These are phyloP conservation scores for Drosophila borealis DNA, from an alignment of 2,888 invertebrate genomes.

Conservation along the genomic window DNA sequence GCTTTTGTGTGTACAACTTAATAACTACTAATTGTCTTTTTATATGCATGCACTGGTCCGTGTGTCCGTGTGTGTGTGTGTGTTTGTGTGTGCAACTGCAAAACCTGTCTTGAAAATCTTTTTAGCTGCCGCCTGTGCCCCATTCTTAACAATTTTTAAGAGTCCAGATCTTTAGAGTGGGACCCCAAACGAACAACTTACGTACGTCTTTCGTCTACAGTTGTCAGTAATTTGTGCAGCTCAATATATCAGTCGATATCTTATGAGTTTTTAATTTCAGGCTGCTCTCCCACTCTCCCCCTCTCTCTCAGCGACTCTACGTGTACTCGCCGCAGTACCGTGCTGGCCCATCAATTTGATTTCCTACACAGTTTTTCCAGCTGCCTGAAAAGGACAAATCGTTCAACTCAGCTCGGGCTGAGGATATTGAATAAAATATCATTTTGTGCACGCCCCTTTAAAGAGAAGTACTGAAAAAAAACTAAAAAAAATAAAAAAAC, in stretches of 20 bases:
- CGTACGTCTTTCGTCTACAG: conserved; percentile 72
- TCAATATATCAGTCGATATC: conserved; percentile 85
- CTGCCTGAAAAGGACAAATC: conserved; percentile 77
- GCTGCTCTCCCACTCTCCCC: conserved; percentile 55
- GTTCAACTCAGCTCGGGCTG: conserved; percentile 46
- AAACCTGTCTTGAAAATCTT: conserved; percentile 73
- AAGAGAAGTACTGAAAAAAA: conserved; percentile 24
- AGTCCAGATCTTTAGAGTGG: conserved; percentile 2
- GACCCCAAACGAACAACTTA: conserved; percentile 8
- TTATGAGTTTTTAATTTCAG: conserved; percentile 85
- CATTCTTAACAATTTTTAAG: conserved; percentile 35
- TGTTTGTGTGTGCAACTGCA: conserved; percentile 45
- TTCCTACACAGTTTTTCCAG: conserved; percentile 75
- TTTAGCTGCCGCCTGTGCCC: conserved; percentile 49
- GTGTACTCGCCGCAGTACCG: conserved; percentile 16
- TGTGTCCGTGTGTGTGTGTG: conserved; percentile 7
- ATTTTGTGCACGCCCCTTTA: conserved; percentile 83
- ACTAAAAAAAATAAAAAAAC: conserved; percentile 24
- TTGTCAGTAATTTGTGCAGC: conserved; percentile 84
- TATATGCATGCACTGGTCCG: conserved; percentile 76
- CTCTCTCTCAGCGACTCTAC: conserved; percentile 32
- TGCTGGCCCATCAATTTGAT: conserved; percentile 82
- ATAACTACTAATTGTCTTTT: conserved; percentile 83
- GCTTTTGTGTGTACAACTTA: conserved; percentile 76
- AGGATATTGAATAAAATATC: conserved; percentile 84